A percentile compares a stretch with the other conserved stretches of the same genome.
These are phyloP conservation scores for Drosophila siamana DNA, from an alignment of 2,888 invertebrate genomes.

Conservation along the genomic window DNA sequence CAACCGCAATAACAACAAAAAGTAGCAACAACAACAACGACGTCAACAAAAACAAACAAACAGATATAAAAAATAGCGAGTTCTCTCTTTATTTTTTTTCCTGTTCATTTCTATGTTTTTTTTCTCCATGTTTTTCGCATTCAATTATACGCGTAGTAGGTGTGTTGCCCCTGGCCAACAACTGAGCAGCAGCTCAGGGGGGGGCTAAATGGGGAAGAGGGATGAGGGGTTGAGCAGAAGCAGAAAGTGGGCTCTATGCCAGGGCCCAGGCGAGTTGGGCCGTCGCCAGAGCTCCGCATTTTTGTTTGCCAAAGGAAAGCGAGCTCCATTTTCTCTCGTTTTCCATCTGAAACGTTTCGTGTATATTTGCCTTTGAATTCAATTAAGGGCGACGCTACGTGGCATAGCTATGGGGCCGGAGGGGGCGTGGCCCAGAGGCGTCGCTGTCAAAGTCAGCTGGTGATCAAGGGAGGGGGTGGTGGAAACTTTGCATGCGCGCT, in stretches of 20 bases:
- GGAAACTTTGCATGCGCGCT: constrained; percentile 12
- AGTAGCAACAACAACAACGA: constrained; percentile 1
- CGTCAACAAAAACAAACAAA: constrained; percentile 12
- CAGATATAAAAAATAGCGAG: constrained; percentile 31
- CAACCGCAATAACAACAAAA: constrained; percentile 17
- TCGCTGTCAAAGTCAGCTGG: constrained; percentile 22
- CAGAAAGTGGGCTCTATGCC: too few relatives aligned
- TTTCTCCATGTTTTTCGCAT: constrained; percentile 31
- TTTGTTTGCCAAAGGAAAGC: constrained; percentile 62
- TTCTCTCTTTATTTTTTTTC: constrained; percentile 1
- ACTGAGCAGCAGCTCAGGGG: constrained; percentile 24
- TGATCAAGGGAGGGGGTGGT: background rate
- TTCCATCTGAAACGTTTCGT: constrained; percentile 36
- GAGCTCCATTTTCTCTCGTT: constrained; percentile 53
- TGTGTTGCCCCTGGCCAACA: constrained; percentile 24
- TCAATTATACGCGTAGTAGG: constrained; percentile 57
- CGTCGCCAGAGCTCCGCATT: constrained; percentile 35
- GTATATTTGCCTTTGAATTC: constrained; percentile 60
- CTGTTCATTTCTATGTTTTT: background rate
- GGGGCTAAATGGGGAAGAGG: background rate
- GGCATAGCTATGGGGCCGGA: constrained; percentile 24
- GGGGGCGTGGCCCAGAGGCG: constrained; percentile 17
- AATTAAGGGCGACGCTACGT: constrained; percentile 41
- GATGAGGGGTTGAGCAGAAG: background rate
- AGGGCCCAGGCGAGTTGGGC: background rate